Conservation (phyloP, 2,113 vertebrate species). For the Sphaerodactylus townsendi region DNA sequence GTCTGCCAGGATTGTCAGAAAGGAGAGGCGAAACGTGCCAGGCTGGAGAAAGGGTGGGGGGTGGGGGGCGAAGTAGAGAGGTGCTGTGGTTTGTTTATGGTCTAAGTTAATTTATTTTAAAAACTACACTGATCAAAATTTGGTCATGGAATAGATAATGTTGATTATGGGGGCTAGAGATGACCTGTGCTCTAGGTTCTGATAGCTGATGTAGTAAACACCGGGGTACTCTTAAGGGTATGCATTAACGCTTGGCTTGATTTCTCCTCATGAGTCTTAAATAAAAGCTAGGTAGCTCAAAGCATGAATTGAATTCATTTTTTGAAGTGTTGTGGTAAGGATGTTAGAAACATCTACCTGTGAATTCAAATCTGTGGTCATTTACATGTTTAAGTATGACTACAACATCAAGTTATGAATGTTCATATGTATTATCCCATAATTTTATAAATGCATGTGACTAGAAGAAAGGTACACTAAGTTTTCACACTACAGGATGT, state of each 20-base stretch:
- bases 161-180: background rate
- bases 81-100: fast-evolving
- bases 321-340: background rate
- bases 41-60: background rate
- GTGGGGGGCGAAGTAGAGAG: background rate
- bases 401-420: background rate
- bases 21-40: background rate
- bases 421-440: background rate
- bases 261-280: background rate
- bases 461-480: background rate
- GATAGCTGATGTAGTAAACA: background rate
- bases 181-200: background rate
- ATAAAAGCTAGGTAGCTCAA: background rate
- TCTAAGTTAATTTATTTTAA: background rate
- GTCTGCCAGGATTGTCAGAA: fast-evolving
- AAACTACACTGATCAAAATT: background rate
- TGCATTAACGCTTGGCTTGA: background rate
- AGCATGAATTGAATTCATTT: background rate
- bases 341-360: background rate
- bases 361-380: background rate
- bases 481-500: background rate
- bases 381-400: background rate
- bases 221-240: background rate
- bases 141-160: background rate
- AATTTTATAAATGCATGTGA: background rate